Evolutionary conservation across 2,888 invertebrate genomes (phyloP).

Genomic region (Aethes cnicana): DNA sequence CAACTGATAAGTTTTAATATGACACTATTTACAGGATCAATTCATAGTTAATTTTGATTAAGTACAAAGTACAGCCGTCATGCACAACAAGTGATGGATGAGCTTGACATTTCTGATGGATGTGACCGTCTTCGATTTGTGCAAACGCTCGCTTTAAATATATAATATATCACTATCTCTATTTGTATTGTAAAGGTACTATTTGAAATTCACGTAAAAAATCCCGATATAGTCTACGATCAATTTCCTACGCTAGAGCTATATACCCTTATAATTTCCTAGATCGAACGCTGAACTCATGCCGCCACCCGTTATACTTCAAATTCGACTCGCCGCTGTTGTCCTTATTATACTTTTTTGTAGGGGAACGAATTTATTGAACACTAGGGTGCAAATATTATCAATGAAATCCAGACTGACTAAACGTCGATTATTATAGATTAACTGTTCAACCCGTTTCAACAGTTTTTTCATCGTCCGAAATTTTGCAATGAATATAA

Average conservation of each 20-base stretch:
- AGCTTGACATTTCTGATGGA: constrained; percentile 21
- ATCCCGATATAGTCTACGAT: constrained; percentile 19
- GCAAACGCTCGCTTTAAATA: constrained; percentile 26
- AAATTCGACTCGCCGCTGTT: too few relatives aligned
- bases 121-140: constrained; percentile 31
- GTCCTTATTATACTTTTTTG: too few relatives aligned
- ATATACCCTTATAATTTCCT: constrained; percentile 24
- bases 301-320: constrained; percentile 20
- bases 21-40: background rate
- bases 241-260: constrained; percentile 30
- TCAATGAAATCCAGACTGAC: too few relatives aligned
- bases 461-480: too few relatives aligned
- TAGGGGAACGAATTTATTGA: too few relatives aligned
- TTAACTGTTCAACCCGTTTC: too few relatives aligned
- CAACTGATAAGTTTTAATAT: background rate
- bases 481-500: too few relatives aligned
- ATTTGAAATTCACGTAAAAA: constrained; percentile 12
- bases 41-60: constrained; percentile 27
- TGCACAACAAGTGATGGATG: constrained; percentile 42
- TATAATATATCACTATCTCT: constrained; percentile 10
- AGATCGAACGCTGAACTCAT: constrained; percentile 25
- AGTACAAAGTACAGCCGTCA: constrained; percentile 37
- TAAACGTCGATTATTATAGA: too few relatives aligned
- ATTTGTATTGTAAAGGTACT: constrained; percentile 16
- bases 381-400: too few relatives aligned